Evolutionary conservation across 2,888 invertebrate species (phyloP).

Genomic region (Volucella inflata): DNA sequence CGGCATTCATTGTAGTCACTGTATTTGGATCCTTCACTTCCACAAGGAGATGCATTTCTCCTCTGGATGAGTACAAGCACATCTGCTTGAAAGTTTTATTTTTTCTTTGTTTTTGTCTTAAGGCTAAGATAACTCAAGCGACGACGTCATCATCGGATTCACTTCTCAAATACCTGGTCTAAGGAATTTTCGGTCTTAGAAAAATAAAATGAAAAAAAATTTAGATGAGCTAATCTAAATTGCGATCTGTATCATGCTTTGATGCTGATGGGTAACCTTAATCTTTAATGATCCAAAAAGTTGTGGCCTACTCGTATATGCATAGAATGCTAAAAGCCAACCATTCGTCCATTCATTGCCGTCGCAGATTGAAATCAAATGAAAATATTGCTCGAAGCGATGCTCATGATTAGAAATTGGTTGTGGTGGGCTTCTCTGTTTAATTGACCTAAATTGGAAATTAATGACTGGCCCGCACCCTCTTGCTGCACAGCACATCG

Average conservation of each 20-base stretch:
- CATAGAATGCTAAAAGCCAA: not conserved
- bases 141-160: conserved; percentile 39
- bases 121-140: conserved; percentile 24
- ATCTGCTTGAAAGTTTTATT: conserved; percentile 41
- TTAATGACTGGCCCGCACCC: conserved; percentile 27
- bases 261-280: conserved; percentile 40
- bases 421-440: conserved; percentile 63
- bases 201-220: conserved; percentile 26
- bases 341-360: not conserved
- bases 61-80: conserved; percentile 46
- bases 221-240: conserved; percentile 71
- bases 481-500: not conserved
- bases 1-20: not conserved
- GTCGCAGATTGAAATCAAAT: conserved; percentile 42
- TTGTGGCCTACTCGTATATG: conserved; percentile 1
- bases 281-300: conserved; percentile 58
- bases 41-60: conserved; percentile 23
- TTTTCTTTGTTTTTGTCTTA: conserved; percentile 18
- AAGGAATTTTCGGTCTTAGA: conserved; percentile 56
- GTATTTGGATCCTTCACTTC: not conserved
- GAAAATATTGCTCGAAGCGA: conserved; percentile 40
- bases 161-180: conserved; percentile 30
- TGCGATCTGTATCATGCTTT: conserved; percentile 62
- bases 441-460: conserved; percentile 74
- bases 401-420: conserved; percentile 65